phyloP scores from a whole-genome alignment of 2,113 vertebrate genomes.

The Rattus norvegicus region DNA sequence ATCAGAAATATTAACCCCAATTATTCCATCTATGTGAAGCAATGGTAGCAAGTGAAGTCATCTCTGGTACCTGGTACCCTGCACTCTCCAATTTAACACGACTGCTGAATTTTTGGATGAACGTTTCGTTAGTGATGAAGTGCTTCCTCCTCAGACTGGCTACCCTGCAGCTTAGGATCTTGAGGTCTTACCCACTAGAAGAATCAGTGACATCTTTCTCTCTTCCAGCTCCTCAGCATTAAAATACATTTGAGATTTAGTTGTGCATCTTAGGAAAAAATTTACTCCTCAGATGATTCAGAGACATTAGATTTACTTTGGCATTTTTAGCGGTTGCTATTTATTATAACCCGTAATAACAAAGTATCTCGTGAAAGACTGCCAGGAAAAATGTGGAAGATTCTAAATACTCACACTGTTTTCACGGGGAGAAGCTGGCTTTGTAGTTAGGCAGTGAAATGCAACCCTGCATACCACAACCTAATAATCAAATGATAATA shows the following conservation, averaged over 20 bases:
- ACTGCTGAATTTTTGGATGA: neutral
- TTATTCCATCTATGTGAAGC: conserved; percentile 14
- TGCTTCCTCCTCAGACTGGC: conserved; percentile 51
- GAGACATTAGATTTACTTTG: neutral
- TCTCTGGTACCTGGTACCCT: neutral
- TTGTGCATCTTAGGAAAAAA: neutral
- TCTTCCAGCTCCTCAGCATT: neutral
- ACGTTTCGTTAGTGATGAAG: neutral
- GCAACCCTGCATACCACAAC: neutral
- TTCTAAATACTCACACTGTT: neutral
- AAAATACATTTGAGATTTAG: neutral
- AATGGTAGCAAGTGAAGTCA: neutral
- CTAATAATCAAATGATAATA: conserved; percentile 11
- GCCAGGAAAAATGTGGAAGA: neutral
- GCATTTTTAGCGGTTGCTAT: conserved; percentile 12
- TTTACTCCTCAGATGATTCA: neutral
- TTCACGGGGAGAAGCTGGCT: conserved; percentile 12
- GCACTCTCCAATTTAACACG: neutral
- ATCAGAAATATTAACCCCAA: neutral
- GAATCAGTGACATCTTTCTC: conserved; percentile 34
- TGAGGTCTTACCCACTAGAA: neutral
- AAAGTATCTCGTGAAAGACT: neutral
- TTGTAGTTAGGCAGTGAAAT: conserved; percentile 26
- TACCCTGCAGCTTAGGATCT: neutral
- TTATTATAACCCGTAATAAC: neutral